Base-by-base conservation (phyloP, 2,797 vertebrate genomes). In the Parambassis ranga region DNA sequence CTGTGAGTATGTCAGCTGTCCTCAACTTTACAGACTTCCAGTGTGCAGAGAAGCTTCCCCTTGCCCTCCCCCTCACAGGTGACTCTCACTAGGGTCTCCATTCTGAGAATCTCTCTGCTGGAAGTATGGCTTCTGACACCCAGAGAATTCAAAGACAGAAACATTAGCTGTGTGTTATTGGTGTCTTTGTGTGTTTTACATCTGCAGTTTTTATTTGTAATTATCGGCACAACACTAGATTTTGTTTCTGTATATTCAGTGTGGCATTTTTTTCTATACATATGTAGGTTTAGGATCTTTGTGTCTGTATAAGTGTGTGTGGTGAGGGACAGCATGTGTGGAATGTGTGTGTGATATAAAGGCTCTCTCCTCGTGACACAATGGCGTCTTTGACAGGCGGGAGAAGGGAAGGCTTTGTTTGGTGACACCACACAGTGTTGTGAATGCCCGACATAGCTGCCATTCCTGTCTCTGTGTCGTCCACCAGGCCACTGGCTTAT, bases 291-390 rank as follows among this genome's bases (percentile, higher is more conserved):
- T 41, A 16, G 39, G 26, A 4, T 20, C 47, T 50, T 18, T 33
- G 37, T 43, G 27, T 55, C 33, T 33, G 10, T 39, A 15, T 58
- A 44, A 33, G 24, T 55, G 31, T 43, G 33, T 44, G 15, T 74
- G 85, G 86, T 89, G 91, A 86, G 20, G 83, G 86, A 84, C 90
- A 92, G 89, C 90, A 91, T 95, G 93, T 77, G 85, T 85, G 94
- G 95, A 97, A 97, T 98, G 95, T 90, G 93, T 92, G 91, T 92
- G 92, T 92, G 92, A 96, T 95, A 96, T 86, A 96, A 95, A 93
- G 93, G 77, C 92, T 91, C 90, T 89, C 90, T 93, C 90, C 82
- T 81, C 85, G 68, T 85, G 74, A 87, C 91, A 98, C 96, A 98
- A 97, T 94, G 90, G 91, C 76, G 92, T 93, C 96, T 96, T 97